A percentile compares a stretch with the other conserved stretches of the same genome.
These are phyloP conservation scores for Ooceraea biroi DNA, from an alignment of 1,140 invertebrate genomes.

Conservation along the genomic window DNA sequence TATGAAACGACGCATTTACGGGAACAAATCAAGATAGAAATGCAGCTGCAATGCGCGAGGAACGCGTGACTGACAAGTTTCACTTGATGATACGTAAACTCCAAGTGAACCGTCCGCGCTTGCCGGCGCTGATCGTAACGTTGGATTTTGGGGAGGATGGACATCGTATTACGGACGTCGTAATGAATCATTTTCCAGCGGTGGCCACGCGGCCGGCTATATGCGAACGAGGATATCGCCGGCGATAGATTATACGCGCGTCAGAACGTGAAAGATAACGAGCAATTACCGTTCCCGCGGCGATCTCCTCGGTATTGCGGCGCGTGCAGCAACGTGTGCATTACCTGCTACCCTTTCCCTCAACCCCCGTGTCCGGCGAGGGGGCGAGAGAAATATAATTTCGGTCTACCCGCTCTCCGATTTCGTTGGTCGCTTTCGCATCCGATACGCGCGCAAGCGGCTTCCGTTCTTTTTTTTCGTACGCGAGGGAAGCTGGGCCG, in stretches of 20 bases:
- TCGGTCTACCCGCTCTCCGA: constrained; percentile 3
- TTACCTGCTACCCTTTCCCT: not conserved
- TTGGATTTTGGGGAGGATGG: constrained; percentile 31
- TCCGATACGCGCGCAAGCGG: constrained; percentile 18
- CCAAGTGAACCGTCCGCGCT: constrained; percentile 23
- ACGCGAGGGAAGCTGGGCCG: not conserved
- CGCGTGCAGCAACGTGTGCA: not conserved
- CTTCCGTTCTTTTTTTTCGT: constrained; percentile 2
- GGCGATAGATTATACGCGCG: constrained; percentile 54
- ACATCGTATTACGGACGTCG: constrained; percentile 9
- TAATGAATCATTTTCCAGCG: constrained; percentile 65
- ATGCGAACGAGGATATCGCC: constrained; percentile 44
- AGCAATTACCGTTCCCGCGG: constrained; percentile 63
- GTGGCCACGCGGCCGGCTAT: not conserved
- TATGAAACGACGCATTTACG: too few species aligned
- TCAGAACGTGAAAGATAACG: constrained; percentile 66
- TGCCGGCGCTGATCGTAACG: not conserved
- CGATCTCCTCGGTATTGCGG: constrained; percentile 43
- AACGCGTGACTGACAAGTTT: not conserved
- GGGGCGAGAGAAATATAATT: constrained; percentile 39
- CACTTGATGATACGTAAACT: not conserved
- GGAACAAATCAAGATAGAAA: not conserved
- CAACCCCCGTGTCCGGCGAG: not conserved
- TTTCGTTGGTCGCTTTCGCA: constrained; percentile 40
- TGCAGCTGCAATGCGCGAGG: not conserved